phyloP scores from a whole-genome alignment of 2,797 vertebrate genomes.

The Phalloptychus januarius region DNA sequence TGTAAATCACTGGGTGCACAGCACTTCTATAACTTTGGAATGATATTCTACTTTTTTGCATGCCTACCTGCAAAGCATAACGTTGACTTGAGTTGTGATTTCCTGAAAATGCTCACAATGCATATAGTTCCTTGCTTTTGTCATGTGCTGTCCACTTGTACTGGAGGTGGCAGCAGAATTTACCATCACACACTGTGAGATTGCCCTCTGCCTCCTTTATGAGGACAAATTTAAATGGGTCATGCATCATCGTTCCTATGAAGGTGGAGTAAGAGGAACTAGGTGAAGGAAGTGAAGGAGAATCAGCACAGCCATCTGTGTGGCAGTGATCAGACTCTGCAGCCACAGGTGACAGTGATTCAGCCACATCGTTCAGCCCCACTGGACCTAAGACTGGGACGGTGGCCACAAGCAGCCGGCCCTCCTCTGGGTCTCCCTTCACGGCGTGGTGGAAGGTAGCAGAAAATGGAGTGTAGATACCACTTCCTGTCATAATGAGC shows the following conservation, averaged over 20 bases:
- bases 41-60: too few relatives aligned
- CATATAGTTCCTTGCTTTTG: constrained; percentile 81
- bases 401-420: constrained; percentile 84
- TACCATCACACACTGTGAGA: constrained; percentile 82
- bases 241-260: constrained; percentile 88
- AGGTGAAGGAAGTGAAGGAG: neutral
- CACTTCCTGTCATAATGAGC: constrained; percentile 91
- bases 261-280: constrained; percentile 62
- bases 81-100: too few relatives aligned
- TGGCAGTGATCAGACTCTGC: constrained; percentile 61
- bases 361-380: constrained; percentile 7
- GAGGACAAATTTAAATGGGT: constrained; percentile 86
- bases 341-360: neutral
- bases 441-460: constrained; percentile 84
- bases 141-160: constrained; percentile 63
- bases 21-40: too few relatives aligned
- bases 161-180: constrained; percentile 87
- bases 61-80: too few relatives aligned
- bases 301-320: constrained; percentile 50
- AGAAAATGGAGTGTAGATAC: constrained; percentile 86
- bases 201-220: constrained; percentile 71
- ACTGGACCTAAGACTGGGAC: constrained; percentile 78
- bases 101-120: constrained; percentile 89
- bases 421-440: constrained; percentile 74
- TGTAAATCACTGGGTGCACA: too few relatives aligned